Base-by-base conservation (phyloP, 2,888 invertebrate genomes). In the Cheilosia variabilis region DNA sequence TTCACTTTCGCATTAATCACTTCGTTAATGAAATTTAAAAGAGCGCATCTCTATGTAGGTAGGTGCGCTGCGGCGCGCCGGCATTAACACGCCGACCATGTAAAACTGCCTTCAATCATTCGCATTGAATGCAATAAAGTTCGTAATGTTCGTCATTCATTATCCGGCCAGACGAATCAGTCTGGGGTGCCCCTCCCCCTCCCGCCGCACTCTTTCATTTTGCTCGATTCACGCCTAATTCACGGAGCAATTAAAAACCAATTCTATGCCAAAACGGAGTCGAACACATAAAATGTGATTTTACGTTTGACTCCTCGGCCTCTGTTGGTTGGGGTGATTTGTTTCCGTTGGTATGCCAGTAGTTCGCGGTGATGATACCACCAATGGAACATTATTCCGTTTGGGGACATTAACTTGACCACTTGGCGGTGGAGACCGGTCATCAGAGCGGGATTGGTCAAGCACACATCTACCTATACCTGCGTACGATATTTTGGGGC, bases 381-480 rank as follows among this genome's bases (percentile, higher is more conserved):
- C 31, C 55, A 55, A 68, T 58, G 63, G 53, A 66, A 53, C 69
- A 76, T 76, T 80, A 65, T 66, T 76, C 60, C 55, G 71, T 60
- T 80, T 71, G 76, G 81, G 68, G 86, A 86, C 86, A 81, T 86
- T 86, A 86, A 86, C 72, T 86, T 86, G 81, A 86, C 86, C 86
- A 68, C 81, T 76, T 77, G 86, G 86, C 10, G 86, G 86, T 66
- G 22, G 22, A 17, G 43, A 60, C 50, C 63, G 60, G 60, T 80
- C 84, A 76, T 80, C 75, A 58, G 58, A 79, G 62, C 19, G 24
- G 47, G 53, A 52, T 62, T 47, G 69, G 43, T 65, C 65, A 41
- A 24, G 66, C 15, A 22, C 52, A 52, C 52, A 5, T 17, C 9
- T 10, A n/a, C 15, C 52, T 37, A 19, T 5, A 10, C 47, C n/a